phyloP scores from a whole-genome alignment of 35 echinoderm and acorn worm species.

The Anneissia japonica region DNA sequence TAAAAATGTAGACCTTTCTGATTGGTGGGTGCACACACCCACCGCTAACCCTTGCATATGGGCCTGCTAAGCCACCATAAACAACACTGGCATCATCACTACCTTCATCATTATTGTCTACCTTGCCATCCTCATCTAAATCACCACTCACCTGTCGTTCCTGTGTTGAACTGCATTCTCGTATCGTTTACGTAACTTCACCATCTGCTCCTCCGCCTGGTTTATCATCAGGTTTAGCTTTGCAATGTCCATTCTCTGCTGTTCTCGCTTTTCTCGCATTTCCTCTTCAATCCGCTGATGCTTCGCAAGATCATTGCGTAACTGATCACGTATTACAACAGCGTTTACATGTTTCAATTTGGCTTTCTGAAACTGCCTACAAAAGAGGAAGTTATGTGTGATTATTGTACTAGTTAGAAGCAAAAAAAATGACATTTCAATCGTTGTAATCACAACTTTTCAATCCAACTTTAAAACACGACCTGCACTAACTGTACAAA shows the following conservation, averaged over 20 bases:
- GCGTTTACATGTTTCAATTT: conserved; percentile 95
- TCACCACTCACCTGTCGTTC: conserved; percentile 73
- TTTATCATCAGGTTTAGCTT: conserved; percentile 99
- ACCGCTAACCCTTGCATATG: too few relatives aligned
- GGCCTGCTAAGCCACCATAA: too few relatives aligned
- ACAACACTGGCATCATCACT: too few relatives aligned
- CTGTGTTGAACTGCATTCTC: conserved; percentile 93
- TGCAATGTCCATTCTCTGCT: conserved; percentile 95
- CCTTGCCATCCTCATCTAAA: neutral
- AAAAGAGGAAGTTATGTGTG: too few relatives aligned
- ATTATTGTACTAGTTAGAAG: too few relatives aligned
- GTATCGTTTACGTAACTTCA: conserved; percentile 78
- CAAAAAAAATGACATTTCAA: too few relatives aligned
- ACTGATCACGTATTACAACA: conserved; percentile 82
- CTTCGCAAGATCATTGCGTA: conserved; percentile 90
- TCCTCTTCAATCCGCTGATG: conserved; percentile 91
- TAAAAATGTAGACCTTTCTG: too few relatives aligned
- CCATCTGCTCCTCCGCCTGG: conserved; percentile 99
- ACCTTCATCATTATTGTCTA: too few relatives aligned
- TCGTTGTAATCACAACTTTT: too few relatives aligned
- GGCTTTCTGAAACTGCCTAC: conserved; percentile 89
- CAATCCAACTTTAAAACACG: too few relatives aligned
- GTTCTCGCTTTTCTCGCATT: conserved; percentile 87
- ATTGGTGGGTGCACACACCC: too few relatives aligned
- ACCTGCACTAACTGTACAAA: too few relatives aligned